A percentile compares a stretch with the other conserved stretches of the same genome.
These are phyloP conservation scores for Centropus unirufus DNA, from an alignment of 2,113 vertebrate genomes.

Conservation along the genomic window DNA sequence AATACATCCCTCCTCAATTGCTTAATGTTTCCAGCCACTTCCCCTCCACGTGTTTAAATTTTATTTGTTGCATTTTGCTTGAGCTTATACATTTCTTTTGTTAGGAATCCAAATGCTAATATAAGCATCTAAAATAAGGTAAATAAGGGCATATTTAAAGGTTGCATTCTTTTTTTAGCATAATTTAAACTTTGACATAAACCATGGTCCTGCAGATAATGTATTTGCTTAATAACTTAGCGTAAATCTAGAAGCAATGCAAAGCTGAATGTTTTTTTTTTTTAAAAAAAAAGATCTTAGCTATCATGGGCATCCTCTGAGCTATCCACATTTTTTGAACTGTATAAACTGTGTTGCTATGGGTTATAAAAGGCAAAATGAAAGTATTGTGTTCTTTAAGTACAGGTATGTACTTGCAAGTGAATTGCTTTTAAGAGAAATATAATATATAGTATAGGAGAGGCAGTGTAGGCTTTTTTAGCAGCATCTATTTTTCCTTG, in stretches of 20 bases:
- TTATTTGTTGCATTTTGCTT: background rate
- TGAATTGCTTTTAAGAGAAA: conserved; percentile 65
- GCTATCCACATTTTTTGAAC: conserved; percentile 28
- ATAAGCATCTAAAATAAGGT: background rate
- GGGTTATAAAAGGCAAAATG: conserved; percentile 34
- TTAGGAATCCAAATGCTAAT: background rate
- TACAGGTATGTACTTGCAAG: conserved; percentile 30
- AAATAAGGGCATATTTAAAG: conserved; percentile 25
- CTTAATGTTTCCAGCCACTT: background rate
- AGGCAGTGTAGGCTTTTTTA: background rate
- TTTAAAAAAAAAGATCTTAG: background rate
- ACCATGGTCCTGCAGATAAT: background rate
- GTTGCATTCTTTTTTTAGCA: background rate
- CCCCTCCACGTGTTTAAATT: background rate
- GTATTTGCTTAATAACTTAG: background rate
- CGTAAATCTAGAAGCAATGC: background rate
- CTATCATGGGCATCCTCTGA: conserved; percentile 44
- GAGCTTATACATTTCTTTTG: background rate
- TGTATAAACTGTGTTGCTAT: conserved; percentile 27
- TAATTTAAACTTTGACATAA: conserved; percentile 27
- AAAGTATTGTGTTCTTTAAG: conserved; percentile 43
- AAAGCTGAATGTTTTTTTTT: background rate
- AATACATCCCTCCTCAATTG: background rate
- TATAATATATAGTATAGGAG: conserved; percentile 19
- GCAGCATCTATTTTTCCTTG: conserved; percentile 19